Conservation (phyloP, 2,888 invertebrate species). For the Lottia scabra region DNA sequence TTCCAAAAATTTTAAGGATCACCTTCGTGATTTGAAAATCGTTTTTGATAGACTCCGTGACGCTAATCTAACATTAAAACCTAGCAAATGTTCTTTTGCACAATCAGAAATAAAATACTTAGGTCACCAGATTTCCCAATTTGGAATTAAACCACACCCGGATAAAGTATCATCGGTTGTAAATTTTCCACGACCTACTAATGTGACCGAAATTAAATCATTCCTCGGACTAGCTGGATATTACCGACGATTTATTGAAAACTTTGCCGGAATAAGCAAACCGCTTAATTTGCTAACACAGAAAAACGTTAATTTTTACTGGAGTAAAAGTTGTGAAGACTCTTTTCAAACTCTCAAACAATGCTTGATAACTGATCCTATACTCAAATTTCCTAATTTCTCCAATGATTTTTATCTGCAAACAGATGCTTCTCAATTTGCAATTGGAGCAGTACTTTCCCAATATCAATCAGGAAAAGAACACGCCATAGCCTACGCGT, state of each 20-base stretch:
- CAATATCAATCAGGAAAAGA: conserved; percentile 10
- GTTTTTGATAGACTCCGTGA: not conserved
- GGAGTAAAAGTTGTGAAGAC: no score
- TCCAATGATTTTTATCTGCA: not conserved
- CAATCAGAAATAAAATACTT: not conserved
- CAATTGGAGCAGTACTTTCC: conserved; percentile 12
- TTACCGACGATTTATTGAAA: not conserved
- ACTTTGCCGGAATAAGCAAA: not conserved
- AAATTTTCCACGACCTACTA: not conserved
- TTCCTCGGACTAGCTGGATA: not conserved
- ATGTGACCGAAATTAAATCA: no score
- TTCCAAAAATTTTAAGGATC: not conserved
- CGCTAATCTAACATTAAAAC: not conserved
- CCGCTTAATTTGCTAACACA: not conserved
- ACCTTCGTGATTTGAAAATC: not conserved
- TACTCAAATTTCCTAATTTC: not conserved
- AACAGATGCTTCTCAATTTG: conserved; percentile 2
- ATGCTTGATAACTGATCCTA: not conserved
- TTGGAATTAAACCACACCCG: not conserved
- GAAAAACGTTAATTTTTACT: not conserved
- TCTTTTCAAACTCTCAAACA: no score
- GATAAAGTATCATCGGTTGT: not conserved
- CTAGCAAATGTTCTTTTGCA: not conserved
- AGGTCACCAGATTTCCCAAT: not conserved
- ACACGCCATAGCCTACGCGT: conserved; percentile 13